Base-by-base conservation (phyloP, 2,797 vertebrate genomes). In the Distichodus sexfasciatus region DNA sequence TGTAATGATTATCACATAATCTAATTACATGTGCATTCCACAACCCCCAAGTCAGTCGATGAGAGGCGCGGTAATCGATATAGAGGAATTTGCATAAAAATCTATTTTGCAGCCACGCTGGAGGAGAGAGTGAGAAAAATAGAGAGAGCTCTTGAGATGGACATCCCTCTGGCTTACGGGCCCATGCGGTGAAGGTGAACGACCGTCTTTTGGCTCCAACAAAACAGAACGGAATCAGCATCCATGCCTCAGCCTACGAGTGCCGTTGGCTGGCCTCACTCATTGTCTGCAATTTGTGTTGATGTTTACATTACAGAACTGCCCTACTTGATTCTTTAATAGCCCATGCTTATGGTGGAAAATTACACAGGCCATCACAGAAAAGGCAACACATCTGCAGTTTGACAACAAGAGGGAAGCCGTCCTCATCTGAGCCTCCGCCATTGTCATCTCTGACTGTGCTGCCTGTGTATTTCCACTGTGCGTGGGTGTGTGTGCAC, bases 61-160 rank as follows among this genome's bases (percentile, higher is more conserved):
- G 84, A 83, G 79, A 75, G 80, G 66, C 66, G 15, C 76, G 67
- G 75, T 68, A 59, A 89, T 92, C 89, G 74, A 92, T 91, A 69
- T 74, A 74, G 76, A 76, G 71, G 71, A 85, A 91, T 91, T 89
- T 91, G 86, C 90, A 91, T 92, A 88, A 90, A 90, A 90, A 90
- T 91, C 89, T 88, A 89, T 91, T 90, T 89, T 81, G 74, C 76
- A 47, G 62, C 78, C 80, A 79, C 71, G 61, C 69, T 76, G 62
- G 47, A 69, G 74, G 44, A 57, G 26, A 57, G 26, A 23, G 31
- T 57, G 4, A 8, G 57, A 78, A 82, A 87, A 87, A 75, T 83
- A 76, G 75, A 76, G 79, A 77, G 82, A 85, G 85, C 88, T 84
- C 71, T 74, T 66, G 57, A 85, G 85, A 86, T 84, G 76, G 87